Evolutionary conservation across 2,113 vertebrate genomes (phyloP).

Genomic region (Silurus glanis): DNA sequence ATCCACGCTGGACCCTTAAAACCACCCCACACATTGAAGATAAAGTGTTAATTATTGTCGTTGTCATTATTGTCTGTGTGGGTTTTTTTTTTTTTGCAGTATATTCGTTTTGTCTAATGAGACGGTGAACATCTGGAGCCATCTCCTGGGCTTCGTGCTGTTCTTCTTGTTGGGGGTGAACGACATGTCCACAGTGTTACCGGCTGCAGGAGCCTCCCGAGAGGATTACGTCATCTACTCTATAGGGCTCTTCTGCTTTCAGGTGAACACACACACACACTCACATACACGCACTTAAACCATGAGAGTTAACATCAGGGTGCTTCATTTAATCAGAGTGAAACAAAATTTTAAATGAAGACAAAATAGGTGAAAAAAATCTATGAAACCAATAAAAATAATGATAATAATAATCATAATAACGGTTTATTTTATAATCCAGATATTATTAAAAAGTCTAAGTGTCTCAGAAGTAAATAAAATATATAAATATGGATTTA

Average conservation of each 20-base stretch:
- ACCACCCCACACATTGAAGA: not conserved
- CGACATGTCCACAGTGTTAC: constrained; percentile 85
- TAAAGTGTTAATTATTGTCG: not conserved
- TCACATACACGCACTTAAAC: not conserved
- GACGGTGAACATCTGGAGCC: constrained; percentile 98
- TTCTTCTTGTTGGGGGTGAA: constrained; percentile 91
- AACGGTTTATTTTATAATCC: not conserved
- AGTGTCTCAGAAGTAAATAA: not conserved
- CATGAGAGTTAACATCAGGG: not conserved
- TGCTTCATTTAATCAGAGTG: not conserved
- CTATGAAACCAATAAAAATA: not conserved
- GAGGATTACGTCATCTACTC: constrained; percentile 96
- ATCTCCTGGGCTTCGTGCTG: constrained; percentile 91
- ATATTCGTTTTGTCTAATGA: constrained; percentile 97
- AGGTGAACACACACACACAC: constrained; percentile 71
- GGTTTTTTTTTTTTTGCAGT: constrained; percentile 64
- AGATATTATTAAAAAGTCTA: not conserved
- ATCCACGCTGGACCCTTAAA: not conserved
- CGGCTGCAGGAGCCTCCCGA: constrained; percentile 82
- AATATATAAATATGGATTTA: not conserved
- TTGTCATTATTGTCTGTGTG: not conserved
- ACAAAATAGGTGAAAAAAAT: not conserved
- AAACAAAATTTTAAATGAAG: not conserved
- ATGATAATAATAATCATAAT: not conserved
- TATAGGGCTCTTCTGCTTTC: constrained; percentile 95